phyloP scores from a whole-genome alignment of 2,113 vertebrate genomes.

The Edolisoma coerulescens region DNA sequence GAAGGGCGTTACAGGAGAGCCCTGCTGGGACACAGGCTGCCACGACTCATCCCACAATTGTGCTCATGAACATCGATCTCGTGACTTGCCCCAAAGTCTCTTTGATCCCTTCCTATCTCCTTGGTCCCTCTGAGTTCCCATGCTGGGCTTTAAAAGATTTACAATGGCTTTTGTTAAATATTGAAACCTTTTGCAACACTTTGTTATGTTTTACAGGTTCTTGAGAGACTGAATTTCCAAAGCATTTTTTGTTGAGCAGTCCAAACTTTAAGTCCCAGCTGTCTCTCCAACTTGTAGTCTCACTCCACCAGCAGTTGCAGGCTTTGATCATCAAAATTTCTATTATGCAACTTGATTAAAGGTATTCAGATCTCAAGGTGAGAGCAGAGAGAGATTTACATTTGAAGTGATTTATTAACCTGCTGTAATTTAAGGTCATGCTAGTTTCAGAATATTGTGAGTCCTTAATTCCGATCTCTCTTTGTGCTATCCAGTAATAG shows the following conservation, averaged over 20 bases:
- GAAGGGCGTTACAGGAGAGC: fast-evolving
- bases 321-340: conserved; percentile 35
- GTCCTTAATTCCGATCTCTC: neutral
- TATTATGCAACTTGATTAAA: conserved; percentile 47
- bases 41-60: neutral
- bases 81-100: neutral
- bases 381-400: conserved; percentile 36
- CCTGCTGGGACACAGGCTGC: neutral
- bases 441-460: conserved; percentile 11
- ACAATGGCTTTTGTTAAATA: neutral
- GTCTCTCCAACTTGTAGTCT: conserved; percentile 8
- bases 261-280: conserved; percentile 13
- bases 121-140: neutral
- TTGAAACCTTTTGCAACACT: neutral
- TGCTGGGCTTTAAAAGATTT: neutral
- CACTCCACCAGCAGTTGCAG: neutral
- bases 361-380: conserved; percentile 30
- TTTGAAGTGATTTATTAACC: conserved; percentile 60
- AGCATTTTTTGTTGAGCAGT: neutral
- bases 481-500: neutral
- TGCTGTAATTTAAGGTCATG: conserved; percentile 29
- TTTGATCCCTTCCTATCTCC: neutral
- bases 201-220: neutral
- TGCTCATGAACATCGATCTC: fast-evolving
- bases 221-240: conserved; percentile 9